Conservation (phyloP, 2,797 vertebrate genomes). For the Sebastiscus tertius region DNA sequence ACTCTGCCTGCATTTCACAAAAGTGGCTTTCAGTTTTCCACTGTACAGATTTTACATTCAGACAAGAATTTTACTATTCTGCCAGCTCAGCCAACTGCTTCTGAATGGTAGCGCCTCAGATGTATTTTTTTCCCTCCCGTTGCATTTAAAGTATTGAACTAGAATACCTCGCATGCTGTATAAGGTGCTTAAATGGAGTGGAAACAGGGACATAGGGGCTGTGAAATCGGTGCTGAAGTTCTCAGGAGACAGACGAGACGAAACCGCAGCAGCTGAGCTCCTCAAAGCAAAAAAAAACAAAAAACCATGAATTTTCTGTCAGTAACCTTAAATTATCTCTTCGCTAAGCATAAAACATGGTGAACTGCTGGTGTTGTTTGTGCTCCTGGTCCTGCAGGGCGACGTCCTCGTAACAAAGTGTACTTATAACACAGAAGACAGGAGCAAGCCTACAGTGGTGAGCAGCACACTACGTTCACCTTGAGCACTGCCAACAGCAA, state of each 20-base stretch:
- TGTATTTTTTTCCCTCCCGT: background rate
- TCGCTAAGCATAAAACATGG: background rate
- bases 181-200: conserved; percentile 36
- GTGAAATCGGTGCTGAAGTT: conserved; percentile 44
- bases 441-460: conserved; percentile 88
- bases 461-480: conserved; percentile 57
- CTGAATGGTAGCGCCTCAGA: background rate
- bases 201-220: conserved; percentile 29
- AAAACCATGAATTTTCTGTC: background rate
- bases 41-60: conserved; percentile 5
- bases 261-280: conserved; percentile 20
- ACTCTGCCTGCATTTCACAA: background rate
- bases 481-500: background rate
- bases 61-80: conserved; percentile 7
- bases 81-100: background rate
- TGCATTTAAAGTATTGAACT: conserved; percentile 37
- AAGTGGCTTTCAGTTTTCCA: background rate
- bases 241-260: conserved; percentile 38
- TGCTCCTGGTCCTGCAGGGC: conserved; percentile 77
- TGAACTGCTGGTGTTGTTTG: conserved; percentile 14
- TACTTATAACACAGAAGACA: conserved; percentile 89
- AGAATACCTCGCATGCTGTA: conserved; percentile 11
- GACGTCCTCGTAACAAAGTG: conserved; percentile 93
- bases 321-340: conserved; percentile 15
- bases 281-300: background rate